A percentile compares a stretch with the other conserved stretches of the same genome.
These are phyloP conservation scores for Drosophila anceps DNA, from an alignment of 2,888 invertebrate genomes.

Conservation along the genomic window DNA sequence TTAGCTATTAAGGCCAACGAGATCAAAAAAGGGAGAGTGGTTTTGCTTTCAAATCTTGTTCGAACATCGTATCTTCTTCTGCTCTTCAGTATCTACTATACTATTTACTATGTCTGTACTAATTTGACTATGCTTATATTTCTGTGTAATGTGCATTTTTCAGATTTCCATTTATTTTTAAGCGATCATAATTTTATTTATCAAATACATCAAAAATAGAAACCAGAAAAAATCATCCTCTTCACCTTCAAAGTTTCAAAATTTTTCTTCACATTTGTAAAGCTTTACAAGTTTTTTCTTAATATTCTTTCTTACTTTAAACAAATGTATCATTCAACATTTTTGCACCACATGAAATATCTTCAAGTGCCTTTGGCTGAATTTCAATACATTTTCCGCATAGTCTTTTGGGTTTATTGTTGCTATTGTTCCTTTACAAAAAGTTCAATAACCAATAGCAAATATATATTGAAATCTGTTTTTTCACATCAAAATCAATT, in stretches of 20 bases:
- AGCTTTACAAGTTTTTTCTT: not conserved
- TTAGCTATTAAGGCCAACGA: no score
- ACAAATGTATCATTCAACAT: conserved; percentile 55
- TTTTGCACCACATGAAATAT: conserved; percentile 71
- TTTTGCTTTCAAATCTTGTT: no score
- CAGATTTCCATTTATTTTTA: not conserved
- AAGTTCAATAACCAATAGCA: conserved; percentile 69
- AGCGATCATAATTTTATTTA: not conserved
- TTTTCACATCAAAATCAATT: conserved; percentile 76
- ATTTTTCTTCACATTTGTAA: not conserved
- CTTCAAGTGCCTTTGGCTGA: conserved; percentile 56
- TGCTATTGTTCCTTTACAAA: conserved; percentile 22
- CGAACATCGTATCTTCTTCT: no score
- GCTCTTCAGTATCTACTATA: no score
- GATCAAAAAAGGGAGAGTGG: no score
- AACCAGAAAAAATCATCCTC: not conserved
- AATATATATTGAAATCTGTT: conserved; percentile 53
- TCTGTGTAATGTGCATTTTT: no score
- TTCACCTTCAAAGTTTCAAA: not conserved
- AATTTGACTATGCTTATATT: not conserved
- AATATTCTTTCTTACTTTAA: not conserved
- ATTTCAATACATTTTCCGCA: conserved; percentile 31
- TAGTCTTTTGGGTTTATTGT: conserved; percentile 11
- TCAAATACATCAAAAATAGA: not conserved
- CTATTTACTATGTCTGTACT: not conserved